These are phyloP conservation scores for Melanotaenia trifasciata DNA, from an alignment of 2,797 vertebrate genomes.

Conservation along the genomic window DNA sequence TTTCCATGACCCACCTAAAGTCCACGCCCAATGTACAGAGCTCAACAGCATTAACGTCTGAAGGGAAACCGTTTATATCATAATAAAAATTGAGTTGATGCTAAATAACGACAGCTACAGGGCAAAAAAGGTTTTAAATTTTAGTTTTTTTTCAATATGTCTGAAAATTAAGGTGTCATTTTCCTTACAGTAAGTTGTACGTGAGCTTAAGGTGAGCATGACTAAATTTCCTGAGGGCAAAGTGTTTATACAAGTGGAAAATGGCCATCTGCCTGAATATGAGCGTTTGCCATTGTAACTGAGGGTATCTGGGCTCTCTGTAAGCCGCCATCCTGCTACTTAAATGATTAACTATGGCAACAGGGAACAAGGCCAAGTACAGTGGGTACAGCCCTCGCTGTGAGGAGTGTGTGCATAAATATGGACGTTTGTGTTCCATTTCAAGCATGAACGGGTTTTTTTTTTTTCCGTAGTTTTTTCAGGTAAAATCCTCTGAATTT, in stretches of 20 bases:
- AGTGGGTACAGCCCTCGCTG: slow-evolving; percentile 30
- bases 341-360: slow-evolving; percentile 55
- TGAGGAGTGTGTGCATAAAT: slow-evolving; percentile 3
- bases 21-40: slow-evolving; percentile 11
- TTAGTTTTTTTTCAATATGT: background rate
- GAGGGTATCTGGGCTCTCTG: slow-evolving; percentile 28
- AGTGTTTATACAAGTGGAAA: slow-evolving; percentile 43
- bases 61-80: background rate
- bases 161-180: background rate
- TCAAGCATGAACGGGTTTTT: background rate
- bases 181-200: background rate
- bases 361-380: slow-evolving; percentile 44
- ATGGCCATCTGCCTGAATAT: slow-evolving; percentile 52
- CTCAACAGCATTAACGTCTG: slow-evolving; percentile 1
- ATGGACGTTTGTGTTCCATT: slow-evolving; percentile 3
- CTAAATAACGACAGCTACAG: background rate
- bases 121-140: slow-evolving; percentile 16
- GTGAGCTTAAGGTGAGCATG: slow-evolving; percentile 15
- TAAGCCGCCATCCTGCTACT: slow-evolving; percentile 40
- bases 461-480: slow-evolving; percentile 15
- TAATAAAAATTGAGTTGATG: background rate
- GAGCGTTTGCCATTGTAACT: slow-evolving; percentile 38
- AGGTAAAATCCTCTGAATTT: background rate
- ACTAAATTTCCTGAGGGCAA: slow-evolving; percentile 21
- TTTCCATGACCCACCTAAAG: slow-evolving; percentile 2